Percentiles rank a stretch among this genome's conserved stretches.
Evolutionary conservation across 2,797 vertebrate species (phyloP).

Genomic region (Morus bassanus): DNA sequence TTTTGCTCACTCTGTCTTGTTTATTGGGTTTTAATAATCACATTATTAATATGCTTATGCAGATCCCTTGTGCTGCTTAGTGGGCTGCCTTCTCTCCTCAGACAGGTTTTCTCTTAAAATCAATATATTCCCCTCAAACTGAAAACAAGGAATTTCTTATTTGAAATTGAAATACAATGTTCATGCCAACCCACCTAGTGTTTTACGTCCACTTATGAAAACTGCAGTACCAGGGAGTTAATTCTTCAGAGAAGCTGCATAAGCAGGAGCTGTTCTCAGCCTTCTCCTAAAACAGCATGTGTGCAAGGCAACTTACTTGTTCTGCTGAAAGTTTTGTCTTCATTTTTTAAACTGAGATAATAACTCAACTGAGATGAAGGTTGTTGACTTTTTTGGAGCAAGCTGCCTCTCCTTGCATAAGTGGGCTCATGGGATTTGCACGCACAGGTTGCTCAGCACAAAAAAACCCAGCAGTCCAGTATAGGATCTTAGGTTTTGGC

Average conservation of each 20-base stretch:
- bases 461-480: neutral
- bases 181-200: neutral
- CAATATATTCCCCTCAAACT: neutral
- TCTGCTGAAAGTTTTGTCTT: neutral
- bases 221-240: neutral
- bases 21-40: neutral
- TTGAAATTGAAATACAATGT: neutral
- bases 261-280: neutral
- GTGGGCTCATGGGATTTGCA: accelerated
- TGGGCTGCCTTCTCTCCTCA: neutral
- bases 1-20: neutral
- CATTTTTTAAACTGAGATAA: neutral
- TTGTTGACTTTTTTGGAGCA: neutral
- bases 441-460: neutral
- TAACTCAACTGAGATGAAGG: neutral
- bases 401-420: neutral
- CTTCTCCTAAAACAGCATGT: neutral
- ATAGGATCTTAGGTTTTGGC: neutral
- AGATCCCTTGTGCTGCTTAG: neutral
- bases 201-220: neutral
- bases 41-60: neutral
- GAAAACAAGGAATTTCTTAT: neutral
- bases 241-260: neutral
- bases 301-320: neutral
- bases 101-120: neutral